Conservation (phyloP, 2,888 invertebrate genomes). For the Arrhopalites spinosus region DNA sequence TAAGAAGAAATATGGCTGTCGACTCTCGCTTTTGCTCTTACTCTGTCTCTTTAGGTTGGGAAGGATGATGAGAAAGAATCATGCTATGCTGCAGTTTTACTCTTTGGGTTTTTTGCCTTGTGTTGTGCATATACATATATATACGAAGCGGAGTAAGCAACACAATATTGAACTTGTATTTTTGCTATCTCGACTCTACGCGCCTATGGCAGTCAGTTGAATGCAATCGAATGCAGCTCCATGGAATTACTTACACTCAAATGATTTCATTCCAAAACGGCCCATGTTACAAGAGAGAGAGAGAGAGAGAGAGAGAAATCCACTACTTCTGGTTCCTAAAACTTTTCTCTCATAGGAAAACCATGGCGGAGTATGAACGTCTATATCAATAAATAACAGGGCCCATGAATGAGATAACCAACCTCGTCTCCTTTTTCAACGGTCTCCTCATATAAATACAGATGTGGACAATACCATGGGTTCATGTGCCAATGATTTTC, state of each 20-base stretch:
- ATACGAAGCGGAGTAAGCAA: too few species aligned
- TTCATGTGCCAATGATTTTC: conserved; percentile 29
- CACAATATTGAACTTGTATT: not conserved
- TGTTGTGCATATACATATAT: too few species aligned
- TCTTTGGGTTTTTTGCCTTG: not conserved
- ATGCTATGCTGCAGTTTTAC: too few species aligned
- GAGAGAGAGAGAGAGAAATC: conserved; percentile 1
- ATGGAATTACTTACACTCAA: conserved; percentile 70
- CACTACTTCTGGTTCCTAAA: conserved; percentile 2
- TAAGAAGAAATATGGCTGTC: conserved; percentile 3
- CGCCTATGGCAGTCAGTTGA: conserved; percentile 33
- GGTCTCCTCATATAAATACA: conserved; percentile 30
- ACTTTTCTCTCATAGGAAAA: not conserved
- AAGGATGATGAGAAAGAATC: not conserved
- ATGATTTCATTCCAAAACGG: conserved; percentile 70
- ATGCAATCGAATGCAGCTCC: conserved; percentile 45
- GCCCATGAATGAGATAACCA: conserved; percentile 36
- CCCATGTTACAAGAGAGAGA: conserved; percentile 19
- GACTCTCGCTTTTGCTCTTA: conserved; percentile 1
- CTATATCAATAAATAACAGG: conserved; percentile 41
- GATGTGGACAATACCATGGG: conserved; percentile 27
- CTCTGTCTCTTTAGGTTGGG: not conserved
- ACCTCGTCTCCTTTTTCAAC: conserved; percentile 35
- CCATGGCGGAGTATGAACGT: conserved; percentile 21
- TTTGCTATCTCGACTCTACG: conserved; percentile 21